Evolutionary conservation across 2,113 vertebrate species (phyloP), one percentile per base, ranked within the genome.

Genomic region (Petaurus breviceps): DNA sequence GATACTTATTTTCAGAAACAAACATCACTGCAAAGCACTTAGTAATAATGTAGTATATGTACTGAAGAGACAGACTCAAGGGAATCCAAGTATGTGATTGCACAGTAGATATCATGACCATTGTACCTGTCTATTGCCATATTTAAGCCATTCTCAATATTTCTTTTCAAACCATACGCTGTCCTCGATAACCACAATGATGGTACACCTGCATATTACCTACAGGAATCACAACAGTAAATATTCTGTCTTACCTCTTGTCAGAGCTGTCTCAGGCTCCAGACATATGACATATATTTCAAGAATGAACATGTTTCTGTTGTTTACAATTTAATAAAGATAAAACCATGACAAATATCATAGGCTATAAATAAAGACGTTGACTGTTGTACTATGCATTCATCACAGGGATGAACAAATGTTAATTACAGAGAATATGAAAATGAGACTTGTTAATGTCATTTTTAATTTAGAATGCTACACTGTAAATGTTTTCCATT

Each of bases 391-490:
- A 95, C 92, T 91, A 50, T 23, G 96, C 95, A 98, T 95, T 98
- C 98, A 97, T 98, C 98, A 97, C 96, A 50, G 96, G 97, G 97
- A 95, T 98, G 98, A 98, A 98, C 98, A 98, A 98, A 98, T 98
- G 98, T 98, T 98, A 99, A 98, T 98, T 99, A 98, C 61, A 97
- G 92, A 97, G 98, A 97, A 98, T 98, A 98, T 98, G 97, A 98
- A 99, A 98, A 99, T 98, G 97, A 93, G 96, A 98, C 98, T 98
- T 98, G 98, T 98, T 99, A 98, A 98, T 98, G 98, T 98, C 98
- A 99, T 98, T 98, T 98, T 98, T 98, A 99, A 99, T 99, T 99
- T 99, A 98, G 97, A 98, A 97, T 97, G 97, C 98, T 98, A 98
- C 97, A 97, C 97, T 97, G 95, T 98, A 98, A 99, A 98, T 98